Evolutionary conservation across 2,113 vertebrate genomes (phyloP).

Genomic region (Pristiophorus japonicus): DNA sequence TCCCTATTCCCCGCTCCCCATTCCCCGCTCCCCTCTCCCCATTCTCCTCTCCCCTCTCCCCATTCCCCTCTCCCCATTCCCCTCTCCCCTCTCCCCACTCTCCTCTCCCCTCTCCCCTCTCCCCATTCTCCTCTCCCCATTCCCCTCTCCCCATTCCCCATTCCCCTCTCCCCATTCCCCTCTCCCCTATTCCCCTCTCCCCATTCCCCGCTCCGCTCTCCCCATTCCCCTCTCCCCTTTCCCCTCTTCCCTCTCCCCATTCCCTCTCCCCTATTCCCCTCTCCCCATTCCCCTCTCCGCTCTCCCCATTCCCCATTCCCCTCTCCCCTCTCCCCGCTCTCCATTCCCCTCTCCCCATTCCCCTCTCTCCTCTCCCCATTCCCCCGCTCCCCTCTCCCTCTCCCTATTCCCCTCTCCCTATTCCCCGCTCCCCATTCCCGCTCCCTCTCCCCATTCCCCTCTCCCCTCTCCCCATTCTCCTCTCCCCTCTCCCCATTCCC

Average conservation of each 20-base stretch:
- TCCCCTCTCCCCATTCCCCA: not conserved
- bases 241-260: not conserved
- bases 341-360: not conserved
- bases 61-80: not conserved
- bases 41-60: not conserved
- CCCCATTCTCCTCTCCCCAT: too few species aligned
- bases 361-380: not conserved
- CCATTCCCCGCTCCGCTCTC: not conserved
- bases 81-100: not conserved
- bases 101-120: not conserved
- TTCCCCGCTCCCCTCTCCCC: not conserved
- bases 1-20: not conserved
- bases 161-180: too few species aligned
- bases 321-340: not conserved
- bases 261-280: not conserved
- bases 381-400: not conserved
- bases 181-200: too few species aligned
- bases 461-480: not conserved
- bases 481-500: not conserved
- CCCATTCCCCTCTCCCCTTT: not conserved
- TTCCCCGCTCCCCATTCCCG: too few species aligned
- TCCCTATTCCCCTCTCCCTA: not conserved
- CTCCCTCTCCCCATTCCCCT: not conserved
- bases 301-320: not conserved
- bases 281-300: not conserved